These are phyloP conservation scores for Zaprionus africanus DNA, from an alignment of 1,140 invertebrate species.

Conservation along the genomic window DNA sequence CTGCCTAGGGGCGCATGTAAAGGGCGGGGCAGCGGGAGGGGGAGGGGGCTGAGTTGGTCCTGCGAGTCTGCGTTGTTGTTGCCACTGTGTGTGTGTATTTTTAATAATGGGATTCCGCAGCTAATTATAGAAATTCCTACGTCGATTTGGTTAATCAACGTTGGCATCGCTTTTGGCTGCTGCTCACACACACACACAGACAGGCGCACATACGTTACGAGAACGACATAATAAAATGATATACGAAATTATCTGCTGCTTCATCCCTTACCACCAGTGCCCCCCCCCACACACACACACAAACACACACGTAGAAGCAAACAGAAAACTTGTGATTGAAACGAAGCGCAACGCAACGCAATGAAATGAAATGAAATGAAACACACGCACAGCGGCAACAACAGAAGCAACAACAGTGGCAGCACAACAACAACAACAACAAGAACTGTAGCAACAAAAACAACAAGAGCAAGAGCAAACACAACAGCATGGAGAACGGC, in stretches of 20 bases:
- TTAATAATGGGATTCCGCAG: not conserved
- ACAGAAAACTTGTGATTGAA: slow-evolving; percentile 23
- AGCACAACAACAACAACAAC: not conserved
- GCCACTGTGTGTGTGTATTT: not conserved
- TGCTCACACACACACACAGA: not conserved
- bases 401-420: not conserved
- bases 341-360: slow-evolving; percentile 40
- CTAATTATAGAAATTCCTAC: slow-evolving; percentile 11
- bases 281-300: not conserved
- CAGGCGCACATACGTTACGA: slow-evolving; percentile 10
- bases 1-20: not conserved
- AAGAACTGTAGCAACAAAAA: not conserved
- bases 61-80: slow-evolving; percentile 9
- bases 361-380: slow-evolving; percentile 35
- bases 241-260: not conserved
- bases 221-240: slow-evolving; percentile 31
- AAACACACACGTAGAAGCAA: not conserved
- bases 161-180: not conserved
- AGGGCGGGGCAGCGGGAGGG: not conserved
- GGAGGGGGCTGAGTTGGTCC: not conserved
- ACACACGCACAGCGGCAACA: slow-evolving; percentile 32
- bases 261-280: not conserved
- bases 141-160: slow-evolving; percentile 3
- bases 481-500: slow-evolving; percentile 14
- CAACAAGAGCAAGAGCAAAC: not conserved